phyloP scores from a whole-genome alignment of 2,113 vertebrate genomes.

The Pardalotus punctatus region DNA sequence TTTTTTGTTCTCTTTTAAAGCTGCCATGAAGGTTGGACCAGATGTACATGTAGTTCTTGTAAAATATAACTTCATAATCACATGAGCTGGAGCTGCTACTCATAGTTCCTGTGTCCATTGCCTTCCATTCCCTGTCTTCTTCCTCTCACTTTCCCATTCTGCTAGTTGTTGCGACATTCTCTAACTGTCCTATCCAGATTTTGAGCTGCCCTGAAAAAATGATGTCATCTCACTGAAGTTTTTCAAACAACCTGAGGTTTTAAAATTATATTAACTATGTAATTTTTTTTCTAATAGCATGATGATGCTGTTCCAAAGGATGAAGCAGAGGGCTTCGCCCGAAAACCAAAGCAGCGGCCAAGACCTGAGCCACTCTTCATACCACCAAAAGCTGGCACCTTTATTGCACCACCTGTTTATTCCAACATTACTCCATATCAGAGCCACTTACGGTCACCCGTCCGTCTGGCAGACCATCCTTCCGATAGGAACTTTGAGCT shows the following conservation, averaged over 20 bases:
- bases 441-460: slow-evolving; percentile 95
- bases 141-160: not conserved
- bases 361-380: slow-evolving; percentile 96
- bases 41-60: not conserved
- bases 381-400: slow-evolving; percentile 89
- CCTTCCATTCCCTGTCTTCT: not conserved
- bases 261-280: not conserved
- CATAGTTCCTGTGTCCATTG: not conserved
- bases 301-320: slow-evolving; percentile 75
- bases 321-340: slow-evolving; percentile 78
- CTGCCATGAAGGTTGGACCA: not conserved
- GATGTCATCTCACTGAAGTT: not conserved
- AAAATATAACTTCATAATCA: not conserved
- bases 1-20: not conserved
- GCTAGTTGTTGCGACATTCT: not conserved
- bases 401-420: slow-evolving; percentile 91
- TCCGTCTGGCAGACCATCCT: slow-evolving; percentile 87
- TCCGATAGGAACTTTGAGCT: slow-evolving; percentile 81
- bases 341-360: slow-evolving; percentile 90
- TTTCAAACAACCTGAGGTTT: not conserved
- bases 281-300: slow-evolving; percentile 23
- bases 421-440: slow-evolving; percentile 94
- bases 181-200: not conserved
- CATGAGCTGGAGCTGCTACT: not conserved
- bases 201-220: not conserved